These are phyloP conservation scores for Caenorhabditis tropicalis DNA, from an alignment of 1,140 invertebrate genomes.

Conservation along the genomic window DNA sequence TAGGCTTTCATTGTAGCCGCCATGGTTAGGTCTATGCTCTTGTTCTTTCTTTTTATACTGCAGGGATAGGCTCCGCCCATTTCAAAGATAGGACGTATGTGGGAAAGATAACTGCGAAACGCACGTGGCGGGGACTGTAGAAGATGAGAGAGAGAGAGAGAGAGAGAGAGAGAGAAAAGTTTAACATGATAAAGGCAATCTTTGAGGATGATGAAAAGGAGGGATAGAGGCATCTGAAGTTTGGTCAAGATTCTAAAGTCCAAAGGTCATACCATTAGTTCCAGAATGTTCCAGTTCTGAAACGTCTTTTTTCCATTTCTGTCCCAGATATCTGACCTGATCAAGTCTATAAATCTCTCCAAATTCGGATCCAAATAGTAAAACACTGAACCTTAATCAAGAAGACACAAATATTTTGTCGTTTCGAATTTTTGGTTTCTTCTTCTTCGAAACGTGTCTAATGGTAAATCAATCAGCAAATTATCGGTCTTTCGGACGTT, in stretches of 20 bases:
- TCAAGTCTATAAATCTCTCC: not conserved
- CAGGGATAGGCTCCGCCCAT: not conserved
- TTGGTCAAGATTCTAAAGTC: not conserved
- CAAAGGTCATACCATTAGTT: not conserved
- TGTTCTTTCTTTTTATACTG: not conserved
- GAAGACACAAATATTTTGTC: not conserved
- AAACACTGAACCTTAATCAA: not conserved
- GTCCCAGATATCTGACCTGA: not conserved
- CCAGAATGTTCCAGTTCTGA: not conserved
- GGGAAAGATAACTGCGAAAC: slow-evolving; percentile 22
- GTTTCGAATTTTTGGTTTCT: slow-evolving; percentile 3
- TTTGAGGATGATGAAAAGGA: slow-evolving; percentile 17
- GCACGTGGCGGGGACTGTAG: not conserved
- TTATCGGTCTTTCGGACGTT: slow-evolving; percentile 20
- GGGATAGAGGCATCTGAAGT: not conserved
- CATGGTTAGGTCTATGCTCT: not conserved
- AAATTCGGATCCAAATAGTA: not conserved
- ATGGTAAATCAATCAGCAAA: slow-evolving; percentile 20
- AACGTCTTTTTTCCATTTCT: not conserved
- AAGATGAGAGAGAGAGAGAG: not conserved
- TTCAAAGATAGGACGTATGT: slow-evolving; percentile 33
- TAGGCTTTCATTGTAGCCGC: not conserved
- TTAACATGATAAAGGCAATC: slow-evolving; percentile 6
- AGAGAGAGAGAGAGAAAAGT: not conserved
- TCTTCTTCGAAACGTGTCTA: not conserved